Base-by-base conservation (phyloP, 2,888 invertebrate genomes). In the Agrotis segetum region DNA sequence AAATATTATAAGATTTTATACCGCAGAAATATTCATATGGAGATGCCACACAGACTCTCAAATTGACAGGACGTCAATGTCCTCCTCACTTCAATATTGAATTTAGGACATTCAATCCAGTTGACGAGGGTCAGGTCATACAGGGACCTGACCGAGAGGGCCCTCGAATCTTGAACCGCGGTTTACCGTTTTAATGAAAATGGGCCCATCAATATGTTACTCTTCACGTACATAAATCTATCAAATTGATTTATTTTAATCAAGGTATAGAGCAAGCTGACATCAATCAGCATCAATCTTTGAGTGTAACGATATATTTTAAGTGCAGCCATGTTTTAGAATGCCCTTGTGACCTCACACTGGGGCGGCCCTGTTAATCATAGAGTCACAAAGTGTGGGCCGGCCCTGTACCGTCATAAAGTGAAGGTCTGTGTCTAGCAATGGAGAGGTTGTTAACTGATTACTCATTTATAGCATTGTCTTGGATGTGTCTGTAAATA, bases 181-280 rank as follows among this genome's bases (percentile, higher is more conserved):
- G 64, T 74, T 70, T 60, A 71, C 67, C 50, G 5, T 64, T 34
- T 62, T 79, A 82, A 79, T 81, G 67, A 79, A 81, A 82, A 74
- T 67, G 52, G 9, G 59, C 60, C n/a, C 21, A 16, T 61, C 62
- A 3, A 73, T 52, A 16, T 52, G 49, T 49, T 62, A 19, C 53
- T 46, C 70, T 46, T 63, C 55, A 44, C 55, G 14, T 55, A 46
- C 58, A 19, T 75, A 75, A 71, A 77, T 71, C 78, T 63, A 59
- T 77, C 72, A 77, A 13, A 59, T 49, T 71, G 74, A 77, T 71
- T 71, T 59, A 72, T 78, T 19, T n/a, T 47, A 65, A 61, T 50
- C 46, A 65, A 78, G 46, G 46, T 70, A 16, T 52, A 19, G 11
- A 13, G n/a, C 7, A 34, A 40, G 49, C 47, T 21, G 9, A n/a